Base-by-base conservation (phyloP, 2,888 invertebrate species). In the Eupithecia subumbrata region DNA sequence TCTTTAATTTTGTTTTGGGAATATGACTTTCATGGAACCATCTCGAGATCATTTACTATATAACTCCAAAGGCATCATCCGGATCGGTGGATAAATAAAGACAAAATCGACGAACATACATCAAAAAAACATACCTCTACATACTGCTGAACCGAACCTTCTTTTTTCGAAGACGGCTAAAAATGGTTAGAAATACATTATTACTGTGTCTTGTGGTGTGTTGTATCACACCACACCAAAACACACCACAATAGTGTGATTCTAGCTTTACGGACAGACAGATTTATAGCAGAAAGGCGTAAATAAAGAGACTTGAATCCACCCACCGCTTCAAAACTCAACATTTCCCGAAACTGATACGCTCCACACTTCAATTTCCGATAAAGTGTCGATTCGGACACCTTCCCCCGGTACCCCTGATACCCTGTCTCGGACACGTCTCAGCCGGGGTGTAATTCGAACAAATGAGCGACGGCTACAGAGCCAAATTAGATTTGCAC, bases 401-500 rank as follows among this genome's bases (percentile, higher is more conserved):
- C 77, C 74, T 72, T 22, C n/a, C 60, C 73, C 63, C 74, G 14
- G 40, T 43, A 66, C 74, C 66, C 64, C 52, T n/a, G n/a, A 60
- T 70, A 67, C 76, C 71, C 73, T 77, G 78, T 76, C 80, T 77
- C 83, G 82, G 80, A 79, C 85, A 82, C 84, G 86, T 86, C 86
- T 85, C 82, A 76, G 84, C 78, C 77, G 83, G 60, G 84, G 84
- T 83, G 85, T 88, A 88, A 88, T 88, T 84, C 85, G 96, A 95
- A 96, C 96, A 96, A 96, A 96, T 96, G 96, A 96, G 95, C 95
- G 93, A 92, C 91, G 94, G 93, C 95, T 93, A 93, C 92, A 92
- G 94, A 95, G 95, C 95, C 95, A 96, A 96, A 96, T 96, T 96
- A 96, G 96, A 96, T 96, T 96, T 88, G 92, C 91, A 92, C 77